A percentile compares a stretch with the other conserved stretches of the same genome.
These are phyloP conservation scores for Emys orbicularis DNA, from an alignment of 2,797 vertebrate genomes.

Conservation along the genomic window DNA sequence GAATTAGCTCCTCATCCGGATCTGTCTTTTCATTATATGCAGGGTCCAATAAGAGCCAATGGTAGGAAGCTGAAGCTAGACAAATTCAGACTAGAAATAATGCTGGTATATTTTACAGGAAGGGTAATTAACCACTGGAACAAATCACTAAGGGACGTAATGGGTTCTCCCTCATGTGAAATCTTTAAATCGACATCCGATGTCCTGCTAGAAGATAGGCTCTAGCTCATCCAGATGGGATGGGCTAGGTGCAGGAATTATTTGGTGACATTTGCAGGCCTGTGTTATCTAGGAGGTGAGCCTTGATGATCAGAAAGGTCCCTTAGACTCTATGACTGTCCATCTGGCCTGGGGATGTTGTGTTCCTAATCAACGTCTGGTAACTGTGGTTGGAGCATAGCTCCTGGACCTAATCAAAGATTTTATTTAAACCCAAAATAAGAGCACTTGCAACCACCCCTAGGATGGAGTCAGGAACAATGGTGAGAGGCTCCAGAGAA, in stretches of 20 bases:
- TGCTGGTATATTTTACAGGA: background rate
- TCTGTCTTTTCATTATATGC: background rate
- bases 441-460: background rate
- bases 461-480: background rate
- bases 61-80: background rate
- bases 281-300: background rate
- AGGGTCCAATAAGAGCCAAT: background rate
- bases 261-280: background rate
- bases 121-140: background rate
- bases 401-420: accelerated
- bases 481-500: accelerated
- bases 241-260: background rate
- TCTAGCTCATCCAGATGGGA: background rate
- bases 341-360: background rate
- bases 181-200: background rate
- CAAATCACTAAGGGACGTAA: background rate
- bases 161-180: background rate
- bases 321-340: background rate
- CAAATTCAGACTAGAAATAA: background rate
- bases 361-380: accelerated
- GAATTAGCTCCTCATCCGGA: background rate
- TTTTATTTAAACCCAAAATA: background rate
- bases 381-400: background rate
- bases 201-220: background rate
- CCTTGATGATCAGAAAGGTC: background rate